These are phyloP conservation scores for Tringa solitaria DNA, from an alignment of 2,113 vertebrate genomes.

Conservation along the genomic window DNA sequence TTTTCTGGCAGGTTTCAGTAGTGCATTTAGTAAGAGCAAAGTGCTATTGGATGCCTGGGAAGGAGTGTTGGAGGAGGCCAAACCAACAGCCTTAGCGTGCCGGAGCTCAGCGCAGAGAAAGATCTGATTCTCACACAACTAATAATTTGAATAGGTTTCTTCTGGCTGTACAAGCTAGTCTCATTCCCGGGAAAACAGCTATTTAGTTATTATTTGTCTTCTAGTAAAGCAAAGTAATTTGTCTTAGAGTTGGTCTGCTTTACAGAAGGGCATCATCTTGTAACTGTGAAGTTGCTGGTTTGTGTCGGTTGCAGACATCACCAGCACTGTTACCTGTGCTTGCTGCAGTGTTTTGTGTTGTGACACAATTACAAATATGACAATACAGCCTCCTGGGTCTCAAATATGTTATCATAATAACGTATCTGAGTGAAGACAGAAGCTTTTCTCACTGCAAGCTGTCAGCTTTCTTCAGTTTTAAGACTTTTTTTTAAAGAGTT, in stretches of 20 bases:
- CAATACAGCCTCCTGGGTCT: neutral
- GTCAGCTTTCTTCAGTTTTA: neutral
- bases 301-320: neutral
- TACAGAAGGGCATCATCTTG: neutral
- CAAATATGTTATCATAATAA: neutral
- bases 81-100: slow-evolving; percentile 43
- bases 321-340: neutral
- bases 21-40: slow-evolving; percentile 53
- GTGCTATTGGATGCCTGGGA: slow-evolving; percentile 61
- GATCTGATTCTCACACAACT: slow-evolving; percentile 19
- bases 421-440: neutral
- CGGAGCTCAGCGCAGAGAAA: slow-evolving; percentile 51
- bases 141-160: slow-evolving; percentile 7
- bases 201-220: neutral
- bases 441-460: neutral
- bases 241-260: neutral
- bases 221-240: neutral
- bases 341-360: neutral
- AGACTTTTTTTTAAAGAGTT: neutral
- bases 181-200: neutral
- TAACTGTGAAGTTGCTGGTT: neutral
- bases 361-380: neutral
- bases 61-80: slow-evolving; percentile 60
- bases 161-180: neutral
- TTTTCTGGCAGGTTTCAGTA: slow-evolving; percentile 59